Conservation (phyloP, 2,797 vertebrate species). For the Pterois miles region DNA sequence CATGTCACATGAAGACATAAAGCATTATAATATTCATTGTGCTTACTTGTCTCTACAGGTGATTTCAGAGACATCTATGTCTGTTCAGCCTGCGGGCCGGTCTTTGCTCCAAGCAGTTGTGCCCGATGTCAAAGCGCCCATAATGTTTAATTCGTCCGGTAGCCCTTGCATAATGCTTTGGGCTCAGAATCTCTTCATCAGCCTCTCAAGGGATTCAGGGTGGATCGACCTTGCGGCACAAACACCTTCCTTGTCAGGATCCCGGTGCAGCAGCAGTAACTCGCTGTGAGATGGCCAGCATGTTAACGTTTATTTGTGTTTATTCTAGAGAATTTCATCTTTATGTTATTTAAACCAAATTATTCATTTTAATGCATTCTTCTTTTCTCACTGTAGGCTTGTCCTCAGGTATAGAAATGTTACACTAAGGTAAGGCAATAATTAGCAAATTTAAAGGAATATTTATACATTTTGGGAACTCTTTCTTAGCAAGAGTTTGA, state of each 20-base stretch:
- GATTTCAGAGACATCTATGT: constrained; percentile 53
- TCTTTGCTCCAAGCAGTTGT: constrained; percentile 79
- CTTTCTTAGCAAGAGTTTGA: background rate
- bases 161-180: constrained; percentile 88
- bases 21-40: background rate
- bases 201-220: accelerated
- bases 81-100: constrained; percentile 72
- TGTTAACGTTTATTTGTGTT: background rate
- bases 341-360: background rate
- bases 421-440: constrained; percentile 62
- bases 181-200: constrained; percentile 84
- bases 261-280: constrained; percentile 69
- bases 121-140: constrained; percentile 62
- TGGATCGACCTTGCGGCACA: constrained; percentile 76
- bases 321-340: background rate
- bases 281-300: constrained; percentile 76
- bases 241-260: constrained; percentile 62
- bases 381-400: constrained; percentile 71
- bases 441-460: background rate
- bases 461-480: background rate
- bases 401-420: constrained; percentile 68
- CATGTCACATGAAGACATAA: too few species aligned
- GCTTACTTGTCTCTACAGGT: constrained; percentile 56
- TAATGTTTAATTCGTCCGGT: constrained; percentile 70
- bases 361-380: background rate